Conservation (phyloP, 2,888 invertebrate genomes). For the Choristoneura rosaceana region DNA sequence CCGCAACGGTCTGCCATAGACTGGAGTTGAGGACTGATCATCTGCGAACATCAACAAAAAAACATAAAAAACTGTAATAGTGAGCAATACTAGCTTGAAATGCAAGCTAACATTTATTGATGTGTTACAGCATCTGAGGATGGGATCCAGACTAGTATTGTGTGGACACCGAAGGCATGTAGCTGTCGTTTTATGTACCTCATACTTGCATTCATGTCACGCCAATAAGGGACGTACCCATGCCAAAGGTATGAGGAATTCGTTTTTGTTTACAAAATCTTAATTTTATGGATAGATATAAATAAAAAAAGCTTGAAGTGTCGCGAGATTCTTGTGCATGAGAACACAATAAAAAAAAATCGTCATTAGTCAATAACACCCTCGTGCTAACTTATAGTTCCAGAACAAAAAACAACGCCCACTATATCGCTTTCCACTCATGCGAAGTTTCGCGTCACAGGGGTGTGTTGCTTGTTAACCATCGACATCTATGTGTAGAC, state of each 20-base stretch:
- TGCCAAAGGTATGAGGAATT: conserved; percentile 90
- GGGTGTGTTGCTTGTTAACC: too few relatives aligned
- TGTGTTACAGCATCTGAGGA: conserved; percentile 89
- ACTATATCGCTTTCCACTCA: too few relatives aligned
- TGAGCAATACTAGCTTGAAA: background rate
- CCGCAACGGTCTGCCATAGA: conserved; percentile 90
- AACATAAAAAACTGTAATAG: background rate
- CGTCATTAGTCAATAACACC: too few relatives aligned
- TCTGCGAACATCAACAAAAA: conserved; percentile 76
- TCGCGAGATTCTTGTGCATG: too few relatives aligned
- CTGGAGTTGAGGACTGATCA: conserved; percentile 93
- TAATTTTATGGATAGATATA: too few relatives aligned
- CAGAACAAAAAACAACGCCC: too few relatives aligned
- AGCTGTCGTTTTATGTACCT: conserved; percentile 88
- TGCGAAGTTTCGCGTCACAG: too few relatives aligned
- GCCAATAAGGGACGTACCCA: conserved; percentile 88
- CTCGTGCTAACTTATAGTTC: too few relatives aligned
- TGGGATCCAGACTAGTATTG: conserved; percentile 89
- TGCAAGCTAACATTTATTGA: background rate
- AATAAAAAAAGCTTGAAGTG: too few relatives aligned
- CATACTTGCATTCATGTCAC: conserved; percentile 91
- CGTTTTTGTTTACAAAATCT: background rate
- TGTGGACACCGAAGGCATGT: conserved; percentile 93
- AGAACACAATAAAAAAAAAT: too few relatives aligned
- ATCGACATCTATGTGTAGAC: too few relatives aligned